Conservation (phyloP, 2,797 vertebrate species). For the Ptychobarbus kaznakovi region DNA sequence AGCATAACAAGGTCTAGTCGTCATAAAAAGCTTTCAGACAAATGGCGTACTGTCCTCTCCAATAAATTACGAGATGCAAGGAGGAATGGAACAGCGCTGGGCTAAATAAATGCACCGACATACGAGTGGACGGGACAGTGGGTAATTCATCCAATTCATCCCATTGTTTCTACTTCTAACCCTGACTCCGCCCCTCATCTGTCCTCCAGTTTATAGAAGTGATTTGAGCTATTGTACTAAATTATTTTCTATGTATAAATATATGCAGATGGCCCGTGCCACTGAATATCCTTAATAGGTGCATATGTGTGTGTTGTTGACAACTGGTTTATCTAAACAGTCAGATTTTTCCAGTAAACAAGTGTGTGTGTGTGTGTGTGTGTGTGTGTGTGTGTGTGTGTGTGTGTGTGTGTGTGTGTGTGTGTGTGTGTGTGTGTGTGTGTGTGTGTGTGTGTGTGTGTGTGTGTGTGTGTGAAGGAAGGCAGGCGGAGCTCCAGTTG, state of each 20-base stretch:
- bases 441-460: background rate
- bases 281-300: conserved; percentile 23
- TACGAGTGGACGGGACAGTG: conserved; percentile 20
- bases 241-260: conserved; percentile 15
- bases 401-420: background rate
- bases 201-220: conserved; percentile 28
- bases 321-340: conserved; percentile 29
- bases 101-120: conserved; percentile 45
- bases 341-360: background rate
- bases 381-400: background rate
- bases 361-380: background rate
- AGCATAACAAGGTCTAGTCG: conserved; percentile 74
- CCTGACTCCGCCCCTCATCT: conserved; percentile 15
- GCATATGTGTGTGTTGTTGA: conserved; percentile 19
- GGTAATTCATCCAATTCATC: conserved; percentile 37
- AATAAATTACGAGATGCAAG: conserved; percentile 73
- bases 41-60: conserved; percentile 75
- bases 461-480: background rate
- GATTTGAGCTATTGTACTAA: conserved; percentile 28
- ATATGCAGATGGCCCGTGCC: conserved; percentile 17
- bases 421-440: background rate
- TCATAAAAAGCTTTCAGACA: conserved; percentile 81
- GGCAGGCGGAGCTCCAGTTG: conserved; percentile 36
- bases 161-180: conserved; percentile 16
- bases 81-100: conserved; percentile 29